These are phyloP conservation scores for Cryptus viduatorius DNA, from an alignment of 2,888 invertebrate genomes.

Conservation along the genomic window DNA sequence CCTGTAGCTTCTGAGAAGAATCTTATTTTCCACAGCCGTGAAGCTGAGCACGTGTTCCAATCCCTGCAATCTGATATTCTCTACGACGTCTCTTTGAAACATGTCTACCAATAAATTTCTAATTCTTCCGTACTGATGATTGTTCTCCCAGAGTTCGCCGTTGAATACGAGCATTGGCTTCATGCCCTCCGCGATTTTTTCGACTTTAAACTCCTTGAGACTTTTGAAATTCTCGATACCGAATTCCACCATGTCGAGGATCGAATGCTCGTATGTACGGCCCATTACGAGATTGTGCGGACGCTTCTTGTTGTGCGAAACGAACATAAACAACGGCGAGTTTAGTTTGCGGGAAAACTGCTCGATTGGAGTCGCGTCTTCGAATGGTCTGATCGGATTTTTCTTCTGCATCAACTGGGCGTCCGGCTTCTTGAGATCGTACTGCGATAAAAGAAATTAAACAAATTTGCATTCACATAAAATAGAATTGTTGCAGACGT, in stretches of 20 bases:
- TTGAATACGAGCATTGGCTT: constrained; percentile 97
- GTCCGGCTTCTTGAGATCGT: constrained; percentile 94
- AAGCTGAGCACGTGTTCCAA: constrained; percentile 97
- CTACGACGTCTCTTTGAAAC: constrained; percentile 94
- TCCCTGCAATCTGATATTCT: constrained; percentile 95
- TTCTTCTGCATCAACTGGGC: constrained; percentile 91
- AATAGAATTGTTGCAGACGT: not conserved
- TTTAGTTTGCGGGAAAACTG: constrained; percentile 93
- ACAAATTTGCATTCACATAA: not conserved
- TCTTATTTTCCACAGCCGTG: constrained; percentile 92
- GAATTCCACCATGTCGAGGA: constrained; percentile 98
- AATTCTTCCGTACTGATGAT: constrained; percentile 92
- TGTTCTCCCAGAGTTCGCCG: constrained; percentile 95
- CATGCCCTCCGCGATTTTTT: constrained; percentile 92
- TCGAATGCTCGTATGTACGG: constrained; percentile 94
- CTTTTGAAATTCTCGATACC: constrained; percentile 94
- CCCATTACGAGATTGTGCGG: constrained; percentile 97
- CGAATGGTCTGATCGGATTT: constrained; percentile 97
- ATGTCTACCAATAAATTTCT: constrained; percentile 96
- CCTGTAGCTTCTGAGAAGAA: constrained; percentile 91
- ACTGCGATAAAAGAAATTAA: constrained; percentile 84
- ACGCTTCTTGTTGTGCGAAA: constrained; percentile 97
- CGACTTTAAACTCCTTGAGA: constrained; percentile 91
- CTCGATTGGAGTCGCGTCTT: constrained; percentile 93
- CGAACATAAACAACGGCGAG: constrained; percentile 95